Conservation (phyloP, 2,888 invertebrate genomes). For the Drosophila melanosoma region DNA sequence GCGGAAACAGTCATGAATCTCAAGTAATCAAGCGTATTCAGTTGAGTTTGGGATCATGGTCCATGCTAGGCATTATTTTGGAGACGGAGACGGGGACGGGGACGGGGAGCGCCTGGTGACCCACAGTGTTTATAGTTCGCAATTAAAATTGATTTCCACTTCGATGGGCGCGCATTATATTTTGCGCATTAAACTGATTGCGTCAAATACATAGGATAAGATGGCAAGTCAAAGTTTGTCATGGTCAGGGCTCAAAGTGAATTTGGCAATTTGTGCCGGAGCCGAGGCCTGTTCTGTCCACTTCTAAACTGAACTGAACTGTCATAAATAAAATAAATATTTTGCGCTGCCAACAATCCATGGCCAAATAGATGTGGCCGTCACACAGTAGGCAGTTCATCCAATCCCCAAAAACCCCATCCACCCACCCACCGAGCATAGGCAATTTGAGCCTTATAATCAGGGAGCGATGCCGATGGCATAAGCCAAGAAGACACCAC, state of each 20-base stretch:
- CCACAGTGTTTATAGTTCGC: constrained; percentile 25
- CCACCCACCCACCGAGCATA: constrained; percentile 15
- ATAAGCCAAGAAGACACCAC: constrained; percentile 27
- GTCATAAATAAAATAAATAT: constrained; percentile 64
- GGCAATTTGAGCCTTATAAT: constrained; percentile 56
- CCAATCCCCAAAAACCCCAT: background rate
- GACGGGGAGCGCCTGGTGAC: background rate
- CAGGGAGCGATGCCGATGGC: constrained; percentile 33
- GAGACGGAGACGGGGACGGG: background rate
- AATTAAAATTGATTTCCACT: constrained; percentile 60
- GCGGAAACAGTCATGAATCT: constrained; percentile 14
- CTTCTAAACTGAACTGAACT: constrained; percentile 31
- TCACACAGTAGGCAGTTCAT: background rate
- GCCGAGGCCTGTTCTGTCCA: background rate
- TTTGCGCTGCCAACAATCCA: constrained; percentile 47
- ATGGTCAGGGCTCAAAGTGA: constrained; percentile 49
- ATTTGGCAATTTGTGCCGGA: constrained; percentile 42
- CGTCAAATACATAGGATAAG: constrained; percentile 30
- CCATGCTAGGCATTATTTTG: constrained; percentile 1
- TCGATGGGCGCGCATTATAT: constrained; percentile 47
- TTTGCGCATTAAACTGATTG: constrained; percentile 54
- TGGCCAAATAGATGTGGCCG: constrained; percentile 2
- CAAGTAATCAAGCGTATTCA: constrained; percentile 27
- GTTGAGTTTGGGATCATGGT: constrained; percentile 4
- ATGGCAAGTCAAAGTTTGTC: constrained; percentile 51